A percentile compares a stretch with the other conserved stretches of the same genome.
Conservation (phyloP, 2,888 invertebrate genomes). For the Tinea trinotella region DNA sequence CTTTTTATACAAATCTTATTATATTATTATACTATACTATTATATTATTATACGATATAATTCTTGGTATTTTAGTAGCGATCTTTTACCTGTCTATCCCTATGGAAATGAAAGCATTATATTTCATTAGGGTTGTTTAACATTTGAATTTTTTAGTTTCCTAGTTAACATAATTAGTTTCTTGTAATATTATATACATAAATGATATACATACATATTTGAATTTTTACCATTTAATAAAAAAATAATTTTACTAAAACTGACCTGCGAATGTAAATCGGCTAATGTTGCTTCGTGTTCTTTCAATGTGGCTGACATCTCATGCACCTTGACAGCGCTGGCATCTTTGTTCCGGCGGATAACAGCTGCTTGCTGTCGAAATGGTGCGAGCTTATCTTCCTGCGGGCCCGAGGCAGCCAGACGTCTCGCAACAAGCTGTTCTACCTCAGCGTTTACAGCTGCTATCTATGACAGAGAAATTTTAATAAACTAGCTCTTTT, state of each 20-base stretch:
- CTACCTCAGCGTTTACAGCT: conserved; percentile 74
- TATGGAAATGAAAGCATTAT: no score
- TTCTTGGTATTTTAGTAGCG: no score
- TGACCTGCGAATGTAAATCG: conserved; percentile 68
- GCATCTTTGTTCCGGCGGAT: conserved; percentile 85
- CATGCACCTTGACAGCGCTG: conserved; percentile 78
- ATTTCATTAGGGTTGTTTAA: no score
- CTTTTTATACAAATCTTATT: no score
- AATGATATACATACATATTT: background rate
- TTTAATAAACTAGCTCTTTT: background rate
- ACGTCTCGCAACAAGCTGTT: conserved; percentile 79
- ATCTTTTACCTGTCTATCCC: no score
- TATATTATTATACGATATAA: no score
- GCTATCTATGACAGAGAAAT: conserved; percentile 51
- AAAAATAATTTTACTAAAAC: no score
- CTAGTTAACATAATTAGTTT: no score
- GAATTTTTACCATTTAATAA: background rate
- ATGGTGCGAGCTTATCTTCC: conserved; percentile 84
- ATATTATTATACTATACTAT: no score
- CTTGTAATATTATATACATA: no score
- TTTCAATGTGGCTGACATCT: conserved; percentile 74
- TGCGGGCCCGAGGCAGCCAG: conserved; percentile 75
- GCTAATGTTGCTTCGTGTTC: conserved; percentile 74
- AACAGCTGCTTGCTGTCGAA: conserved; percentile 87
- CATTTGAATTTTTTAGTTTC: no score